phyloP scores from a whole-genome alignment of 2,113 vertebrate genomes.

The Monopterus albus region DNA sequence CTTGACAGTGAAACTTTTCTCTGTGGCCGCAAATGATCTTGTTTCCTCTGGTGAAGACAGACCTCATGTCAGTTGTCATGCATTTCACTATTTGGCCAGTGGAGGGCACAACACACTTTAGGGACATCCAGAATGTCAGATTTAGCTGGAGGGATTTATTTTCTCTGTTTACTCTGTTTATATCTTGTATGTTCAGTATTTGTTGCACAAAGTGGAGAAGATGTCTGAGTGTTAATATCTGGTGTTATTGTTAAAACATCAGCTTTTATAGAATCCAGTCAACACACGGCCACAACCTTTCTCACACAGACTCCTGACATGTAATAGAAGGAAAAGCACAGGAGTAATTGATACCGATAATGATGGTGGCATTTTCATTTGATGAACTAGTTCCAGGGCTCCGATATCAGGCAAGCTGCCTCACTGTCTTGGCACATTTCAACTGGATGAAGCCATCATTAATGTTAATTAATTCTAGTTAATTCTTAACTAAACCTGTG shows the following conservation, averaged over 20 bases:
- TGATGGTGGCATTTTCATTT: not conserved
- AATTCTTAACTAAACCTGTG: not conserved
- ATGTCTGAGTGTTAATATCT: not conserved
- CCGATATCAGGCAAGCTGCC: not conserved
- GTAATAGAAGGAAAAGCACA: not conserved
- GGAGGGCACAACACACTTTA: constrained; percentile 41
- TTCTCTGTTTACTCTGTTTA: not conserved
- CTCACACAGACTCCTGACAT: not conserved
- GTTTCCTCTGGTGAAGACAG: constrained; percentile 86
- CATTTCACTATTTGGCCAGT: constrained; percentile 33
- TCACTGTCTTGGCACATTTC: no score
- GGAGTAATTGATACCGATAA: not conserved
- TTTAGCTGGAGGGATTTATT: not conserved
- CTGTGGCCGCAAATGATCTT: constrained; percentile 84
- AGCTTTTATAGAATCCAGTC: not conserved
- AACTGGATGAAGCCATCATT: no score
- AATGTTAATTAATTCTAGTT: no score
- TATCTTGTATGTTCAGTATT: not conserved
- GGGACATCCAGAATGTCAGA: not conserved
- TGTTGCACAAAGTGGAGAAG: no score
- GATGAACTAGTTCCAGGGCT: not conserved
- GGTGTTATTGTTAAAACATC: no score
- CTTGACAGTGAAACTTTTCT: constrained; percentile 91
- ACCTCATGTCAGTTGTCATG: constrained; percentile 17
- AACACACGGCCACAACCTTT: not conserved